Base-by-base conservation (phyloP, 2,888 invertebrate species). In the Phyto melanocephala region DNA sequence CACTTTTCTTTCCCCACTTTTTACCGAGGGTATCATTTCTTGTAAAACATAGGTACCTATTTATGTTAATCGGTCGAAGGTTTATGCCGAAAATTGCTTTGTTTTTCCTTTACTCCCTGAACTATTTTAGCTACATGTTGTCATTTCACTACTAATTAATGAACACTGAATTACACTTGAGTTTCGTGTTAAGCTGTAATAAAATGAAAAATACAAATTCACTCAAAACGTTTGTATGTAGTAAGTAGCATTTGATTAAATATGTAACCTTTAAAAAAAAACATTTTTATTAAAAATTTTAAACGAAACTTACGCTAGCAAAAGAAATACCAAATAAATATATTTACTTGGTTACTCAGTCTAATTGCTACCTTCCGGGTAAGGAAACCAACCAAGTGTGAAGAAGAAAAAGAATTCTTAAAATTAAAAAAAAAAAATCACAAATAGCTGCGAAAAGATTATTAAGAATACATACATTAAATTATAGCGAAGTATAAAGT, bases 361-460 rank as follows among this genome's bases (percentile, higher is more conserved):
- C 60, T 76, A 79, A 82, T 82, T 82, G 71, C 75, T 54, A 71
- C 70, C 75, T 82, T 79, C 79, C 79, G 71, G 79, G 60, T 82
- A 33, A 67, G 71, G 47, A 79, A 82, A 65, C 33, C 82, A 82
- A 40, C 75, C 75, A 79, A 40, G 75, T 74, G 77, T 81, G 54
- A 52, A 68, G n/a, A 52, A 37, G 24, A 28, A 35, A 80, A 74
- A 68, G 10, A 67, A 15, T 40, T 62, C 15, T 54, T 15, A 10
- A 15, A 54, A 56, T 17, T 28, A 24, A 15, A 56, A 11, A n/a
- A 10, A 6, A 35, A 17, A 13, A 1, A 13, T n/a, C n/a, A n/a
- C n/a, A n/a, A n/a, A n/a, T n/a, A n/a, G n/a, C n/a, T 3, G 2
- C 4, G 3, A n/a, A 42, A 42, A 42, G 2, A 35, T 11, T 4